These are phyloP conservation scores for Anarhynchus alexandrinus DNA, from an alignment of 2,113 vertebrate species.

Conservation along the genomic window DNA sequence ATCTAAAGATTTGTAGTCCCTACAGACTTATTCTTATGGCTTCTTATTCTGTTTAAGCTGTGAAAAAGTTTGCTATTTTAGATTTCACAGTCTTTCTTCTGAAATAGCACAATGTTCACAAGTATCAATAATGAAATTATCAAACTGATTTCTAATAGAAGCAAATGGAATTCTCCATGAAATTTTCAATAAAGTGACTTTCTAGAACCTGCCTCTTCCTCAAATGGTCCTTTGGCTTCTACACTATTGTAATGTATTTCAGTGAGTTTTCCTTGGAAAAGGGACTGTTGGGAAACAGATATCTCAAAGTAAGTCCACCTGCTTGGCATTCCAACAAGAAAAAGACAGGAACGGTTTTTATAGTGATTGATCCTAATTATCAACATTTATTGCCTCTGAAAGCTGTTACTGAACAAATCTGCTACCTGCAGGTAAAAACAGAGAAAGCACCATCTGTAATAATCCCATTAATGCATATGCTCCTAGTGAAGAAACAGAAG, in stretches of 20 bases:
- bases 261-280: not conserved
- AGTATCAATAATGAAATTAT: not conserved
- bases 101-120: not conserved
- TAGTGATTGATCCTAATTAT: not conserved
- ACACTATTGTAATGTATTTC: not conserved
- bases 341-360: not conserved
- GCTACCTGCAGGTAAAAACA: not conserved
- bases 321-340: not conserved
- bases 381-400: not conserved
- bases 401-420: not conserved
- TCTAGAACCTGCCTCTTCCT: not conserved
- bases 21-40: not conserved
- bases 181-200: not conserved
- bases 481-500: not conserved
- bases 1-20: not conserved
- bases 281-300: not conserved
- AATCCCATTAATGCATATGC: not conserved
- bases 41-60: not conserved
- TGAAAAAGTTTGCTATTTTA: not conserved
- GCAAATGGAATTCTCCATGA: not conserved
- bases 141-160: not conserved
- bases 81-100: not conserved
- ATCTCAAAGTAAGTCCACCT: not conserved
- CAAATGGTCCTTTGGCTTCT: not conserved
- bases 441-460: not conserved